Evolutionary conservation across 2,888 invertebrate genomes (phyloP), one percentile per base, ranked within the genome.

Genomic region (Ametastegia equiseti): DNA sequence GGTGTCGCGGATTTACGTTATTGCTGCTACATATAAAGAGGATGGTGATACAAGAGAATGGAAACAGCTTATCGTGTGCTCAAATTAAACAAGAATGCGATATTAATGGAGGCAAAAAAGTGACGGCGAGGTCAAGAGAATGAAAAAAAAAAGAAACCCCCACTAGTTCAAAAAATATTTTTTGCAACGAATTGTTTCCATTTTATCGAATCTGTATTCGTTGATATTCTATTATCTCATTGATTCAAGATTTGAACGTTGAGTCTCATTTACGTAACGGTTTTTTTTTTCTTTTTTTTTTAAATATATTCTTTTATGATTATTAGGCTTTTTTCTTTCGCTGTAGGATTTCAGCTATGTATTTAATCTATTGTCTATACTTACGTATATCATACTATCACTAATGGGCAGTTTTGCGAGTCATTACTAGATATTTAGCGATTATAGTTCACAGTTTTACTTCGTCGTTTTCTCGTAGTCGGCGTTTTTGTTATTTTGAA

Each of bases 361-460:
- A 27, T 60, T 11, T 63, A 30, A 63, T 63, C 36, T 67, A 67
- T 30, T 15, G 30, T 60, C 30, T 60, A 67, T 19, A 39, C 33
- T 5, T 63, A 67, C 19, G 19, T 71, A n/a, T 71, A 45, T 71
- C n/a, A 27, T 75, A 42, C 60, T 71, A 75, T 75, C 57, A 75
- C 75, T 75, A 75, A 19, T 23, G 75, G 75, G 75, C 75, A 75
- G 75, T 75, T 75, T 42, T 39, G 75, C 30, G 71, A 45, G 54
- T 57, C 33, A 50, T 36, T 73, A 73, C 7, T 42, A 69, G 1
- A 73, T 50, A 30, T 69, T 73, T 73, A 73, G 50, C 73, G 73
- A 63, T 63, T 36, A 36, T 63, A 36, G 30, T 63, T 33, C 7
- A 30, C 5, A 45, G 9, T 23, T 54, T 23, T 11, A 54, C 11